A percentile compares a stretch with the other conserved stretches of the same genome.
These are phyloP conservation scores for Reticulitermes speratus DNA, from an alignment of 1,140 invertebrate species.

Conservation along the genomic window DNA sequence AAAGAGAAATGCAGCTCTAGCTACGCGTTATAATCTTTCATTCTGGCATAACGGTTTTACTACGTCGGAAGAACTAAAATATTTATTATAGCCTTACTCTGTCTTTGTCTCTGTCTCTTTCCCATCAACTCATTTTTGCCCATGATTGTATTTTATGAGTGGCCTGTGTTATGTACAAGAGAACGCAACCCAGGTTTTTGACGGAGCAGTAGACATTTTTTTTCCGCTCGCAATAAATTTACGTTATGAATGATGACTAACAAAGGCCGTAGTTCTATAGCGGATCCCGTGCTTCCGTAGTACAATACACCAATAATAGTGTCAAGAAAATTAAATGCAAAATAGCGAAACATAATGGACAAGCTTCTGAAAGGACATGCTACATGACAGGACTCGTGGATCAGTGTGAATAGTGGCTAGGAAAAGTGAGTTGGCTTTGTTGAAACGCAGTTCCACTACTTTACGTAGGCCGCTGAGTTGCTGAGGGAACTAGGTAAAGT, in stretches of 20 bases:
- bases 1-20: background rate
- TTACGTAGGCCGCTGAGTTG: background rate
- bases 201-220: background rate
- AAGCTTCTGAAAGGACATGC: background rate
- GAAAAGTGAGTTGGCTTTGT: background rate
- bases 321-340: background rate
- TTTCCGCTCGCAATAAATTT: background rate
- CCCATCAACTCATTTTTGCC: background rate
- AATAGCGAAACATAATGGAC: background rate
- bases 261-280: background rate
- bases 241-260: background rate
- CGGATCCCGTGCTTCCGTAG: background rate
- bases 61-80: background rate
- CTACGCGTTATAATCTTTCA: background rate
- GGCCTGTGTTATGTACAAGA: background rate
- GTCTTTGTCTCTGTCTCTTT: background rate
- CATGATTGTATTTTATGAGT: slow-evolving; percentile 1
- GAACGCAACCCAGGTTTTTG: background rate
- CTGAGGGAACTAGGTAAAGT: background rate
- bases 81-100: background rate
- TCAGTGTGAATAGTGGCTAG: background rate
- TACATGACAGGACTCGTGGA: background rate
- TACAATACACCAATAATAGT: background rate
- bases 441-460: background rate
- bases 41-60: background rate